Conservation (phyloP, 1,140 invertebrate species). For the Neuroterus valhalla region DNA sequence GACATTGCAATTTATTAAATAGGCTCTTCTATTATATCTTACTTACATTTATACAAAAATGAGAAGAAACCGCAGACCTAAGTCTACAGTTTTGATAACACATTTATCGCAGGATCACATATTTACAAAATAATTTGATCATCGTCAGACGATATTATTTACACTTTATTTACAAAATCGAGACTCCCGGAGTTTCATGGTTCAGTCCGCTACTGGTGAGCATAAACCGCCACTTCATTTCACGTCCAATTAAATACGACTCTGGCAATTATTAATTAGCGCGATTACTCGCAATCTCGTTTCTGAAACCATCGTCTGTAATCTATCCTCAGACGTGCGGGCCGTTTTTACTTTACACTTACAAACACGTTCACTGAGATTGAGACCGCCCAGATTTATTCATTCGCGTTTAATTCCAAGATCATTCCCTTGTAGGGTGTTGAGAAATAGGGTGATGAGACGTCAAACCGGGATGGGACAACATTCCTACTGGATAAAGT, state of each 20-base stretch:
- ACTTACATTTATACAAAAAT: conserved; percentile 73
- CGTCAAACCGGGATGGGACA: conserved; percentile 62
- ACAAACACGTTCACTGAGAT: conserved; percentile 29
- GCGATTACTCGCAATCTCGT: conserved; percentile 23
- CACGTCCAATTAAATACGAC: conserved; percentile 30
- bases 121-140: conserved; percentile 24
- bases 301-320: conserved; percentile 25
- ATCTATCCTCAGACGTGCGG: conserved; percentile 3
- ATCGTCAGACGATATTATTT: conserved; percentile 40
- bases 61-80: conserved; percentile 11
- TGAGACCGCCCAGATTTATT: conserved; percentile 28
- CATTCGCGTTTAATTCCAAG: conserved; percentile 30
- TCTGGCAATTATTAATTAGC: conserved; percentile 30
- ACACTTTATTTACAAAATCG: conserved; percentile 50
- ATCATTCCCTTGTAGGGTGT: conserved; percentile 66
- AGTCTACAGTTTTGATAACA: conserved; percentile 11
- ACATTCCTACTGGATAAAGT: conserved; percentile 67
- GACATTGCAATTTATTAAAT: conserved; percentile 57
- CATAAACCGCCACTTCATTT: conserved; percentile 26
- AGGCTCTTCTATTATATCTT: conserved; percentile 51
- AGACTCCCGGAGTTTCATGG: conserved; percentile 5
- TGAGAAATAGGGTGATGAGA: conserved; percentile 62
- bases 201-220: conserved; percentile 1
- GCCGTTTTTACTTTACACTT: conserved; percentile 33
- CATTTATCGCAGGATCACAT: conserved; percentile 25